Percentiles rank a stretch among this genome's conserved stretches.
Evolutionary conservation across 2,113 vertebrate species (phyloP).

Genomic region (Marmota monax): DNA sequence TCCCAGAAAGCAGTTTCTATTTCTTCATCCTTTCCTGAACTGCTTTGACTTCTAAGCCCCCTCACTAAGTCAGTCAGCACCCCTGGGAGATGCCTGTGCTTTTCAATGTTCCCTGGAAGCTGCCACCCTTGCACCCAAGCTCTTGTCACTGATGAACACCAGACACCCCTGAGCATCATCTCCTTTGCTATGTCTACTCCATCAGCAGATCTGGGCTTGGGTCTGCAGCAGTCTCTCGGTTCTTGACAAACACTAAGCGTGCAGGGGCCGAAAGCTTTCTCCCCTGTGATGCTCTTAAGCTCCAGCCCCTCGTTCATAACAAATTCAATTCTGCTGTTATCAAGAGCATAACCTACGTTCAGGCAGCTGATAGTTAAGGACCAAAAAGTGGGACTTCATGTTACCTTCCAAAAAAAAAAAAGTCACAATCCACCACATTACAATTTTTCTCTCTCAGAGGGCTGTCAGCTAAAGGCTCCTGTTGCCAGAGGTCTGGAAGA

Average conservation of each 20-base stretch:
- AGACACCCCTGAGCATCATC: accelerated
- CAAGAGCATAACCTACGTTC: not conserved
- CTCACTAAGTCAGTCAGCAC: not conserved
- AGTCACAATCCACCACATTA: accelerated
- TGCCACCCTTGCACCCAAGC: not conserved
- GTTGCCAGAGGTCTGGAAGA: not conserved
- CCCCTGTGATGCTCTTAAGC: not conserved
- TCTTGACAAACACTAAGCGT: not conserved
- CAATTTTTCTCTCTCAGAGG: not conserved
- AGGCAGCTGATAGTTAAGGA: not conserved
- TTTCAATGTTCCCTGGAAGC: not conserved
- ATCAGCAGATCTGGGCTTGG: accelerated
- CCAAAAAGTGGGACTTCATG: not conserved
- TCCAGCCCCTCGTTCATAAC: not conserved
- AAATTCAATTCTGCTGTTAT: not conserved
- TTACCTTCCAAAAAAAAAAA: not conserved
- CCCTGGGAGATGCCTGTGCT: not conserved
- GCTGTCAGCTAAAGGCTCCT: not conserved
- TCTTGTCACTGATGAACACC: not conserved
- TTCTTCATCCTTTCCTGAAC: not conserved
- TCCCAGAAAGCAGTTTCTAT: not conserved
- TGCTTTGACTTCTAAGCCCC: not conserved
- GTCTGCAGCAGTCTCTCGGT: not conserved
- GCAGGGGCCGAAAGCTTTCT: not conserved
- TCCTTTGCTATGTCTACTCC: not conserved